Base-by-base conservation (phyloP, 2,797 vertebrate species). In the Naso thynnoides region DNA sequence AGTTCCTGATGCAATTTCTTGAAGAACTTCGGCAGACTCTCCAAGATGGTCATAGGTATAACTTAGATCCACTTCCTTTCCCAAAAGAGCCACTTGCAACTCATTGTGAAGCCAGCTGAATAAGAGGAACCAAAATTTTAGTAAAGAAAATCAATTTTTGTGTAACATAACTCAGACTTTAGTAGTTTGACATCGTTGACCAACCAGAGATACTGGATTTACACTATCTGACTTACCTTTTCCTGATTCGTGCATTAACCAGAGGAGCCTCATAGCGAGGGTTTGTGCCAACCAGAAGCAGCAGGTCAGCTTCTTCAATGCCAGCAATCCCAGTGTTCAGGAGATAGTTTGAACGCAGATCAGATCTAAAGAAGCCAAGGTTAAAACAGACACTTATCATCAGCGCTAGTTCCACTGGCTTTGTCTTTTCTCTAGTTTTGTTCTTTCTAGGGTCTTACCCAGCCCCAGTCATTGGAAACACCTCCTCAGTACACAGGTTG, bases 41-140 rank as follows among this genome's bases (percentile, higher is more conserved):
- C 96, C 96, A 56, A 98, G 93, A 77, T 98, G 96, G 48, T 96
- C 88, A 0, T 97, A 97, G 0, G 89, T 95, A 79, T 97, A 98
- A 52, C 95, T 97, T 59, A 97, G 74, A 87, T 97, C 95, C 67
- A 98, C 95, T 53, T 93, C 76, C 80, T 92, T 94, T 78, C 96
- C 97, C 27, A 98, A 83, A 11, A 97, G 91, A 48, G 95, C 95
- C 81, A 97, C 95, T 73, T 94, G 90, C 64, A 98, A 91, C 70
- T 98, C 96, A 84, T 96, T 98, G 85, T 98, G 96, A 85, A 97
- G 95, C 97, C 97, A 97, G 83, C 96, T 98, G 84, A 91, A 90
- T 79, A 1, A 90, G 39, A 75, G 39, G 59, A 6, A 73, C 0
- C 24, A 68, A 57, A n/a, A n/a, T 52, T 8, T 26, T 15, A 42